These are phyloP conservation scores for Eciton burchellii DNA, from an alignment of 1,140 invertebrate genomes.

Conservation along the genomic window DNA sequence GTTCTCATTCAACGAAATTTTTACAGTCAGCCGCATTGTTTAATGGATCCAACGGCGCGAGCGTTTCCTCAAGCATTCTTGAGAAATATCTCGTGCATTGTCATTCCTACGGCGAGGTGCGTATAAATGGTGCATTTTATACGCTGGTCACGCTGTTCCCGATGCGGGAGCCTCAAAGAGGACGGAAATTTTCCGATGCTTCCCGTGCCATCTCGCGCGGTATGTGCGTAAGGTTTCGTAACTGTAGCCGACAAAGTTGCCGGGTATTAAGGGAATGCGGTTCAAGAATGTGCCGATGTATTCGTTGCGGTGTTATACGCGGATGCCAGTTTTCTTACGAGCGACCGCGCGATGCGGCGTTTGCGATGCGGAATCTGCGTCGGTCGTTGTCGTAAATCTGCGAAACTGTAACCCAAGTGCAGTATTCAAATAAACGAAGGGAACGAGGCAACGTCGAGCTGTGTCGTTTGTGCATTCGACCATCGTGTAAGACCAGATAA, in stretches of 20 bases:
- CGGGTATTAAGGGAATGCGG: conserved; percentile 49
- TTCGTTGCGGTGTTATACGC: conserved; percentile 44
- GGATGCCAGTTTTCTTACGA: conserved; percentile 49
- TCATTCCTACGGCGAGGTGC: not conserved
- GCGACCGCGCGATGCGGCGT: not conserved
- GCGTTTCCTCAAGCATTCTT: not conserved
- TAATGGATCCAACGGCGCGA: not conserved
- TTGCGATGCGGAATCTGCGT: conserved; percentile 33
- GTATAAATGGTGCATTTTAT: conserved; percentile 10
- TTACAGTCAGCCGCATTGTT: not conserved
- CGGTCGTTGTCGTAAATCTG: conserved; percentile 47
- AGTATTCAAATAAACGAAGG: conserved; percentile 46
- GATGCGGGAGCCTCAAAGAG: conserved; percentile 22
- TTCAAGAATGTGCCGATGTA: conserved; percentile 45
- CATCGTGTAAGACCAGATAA: too few relatives aligned
- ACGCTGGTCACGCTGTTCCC: conserved; percentile 21
- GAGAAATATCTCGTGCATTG: not conserved
- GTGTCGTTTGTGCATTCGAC: conserved; percentile 19
- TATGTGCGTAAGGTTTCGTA: conserved; percentile 56
- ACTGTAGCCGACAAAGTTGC: conserved; percentile 48
- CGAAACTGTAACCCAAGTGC: conserved; percentile 19
- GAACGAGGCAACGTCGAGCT: conserved; percentile 18
- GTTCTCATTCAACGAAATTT: conserved; percentile 6
- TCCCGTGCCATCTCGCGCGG: conserved; percentile 43
- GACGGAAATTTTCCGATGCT: conserved; percentile 31